Conservation (phyloP, 2,888 invertebrate species). For the Brachycybe producta region DNA sequence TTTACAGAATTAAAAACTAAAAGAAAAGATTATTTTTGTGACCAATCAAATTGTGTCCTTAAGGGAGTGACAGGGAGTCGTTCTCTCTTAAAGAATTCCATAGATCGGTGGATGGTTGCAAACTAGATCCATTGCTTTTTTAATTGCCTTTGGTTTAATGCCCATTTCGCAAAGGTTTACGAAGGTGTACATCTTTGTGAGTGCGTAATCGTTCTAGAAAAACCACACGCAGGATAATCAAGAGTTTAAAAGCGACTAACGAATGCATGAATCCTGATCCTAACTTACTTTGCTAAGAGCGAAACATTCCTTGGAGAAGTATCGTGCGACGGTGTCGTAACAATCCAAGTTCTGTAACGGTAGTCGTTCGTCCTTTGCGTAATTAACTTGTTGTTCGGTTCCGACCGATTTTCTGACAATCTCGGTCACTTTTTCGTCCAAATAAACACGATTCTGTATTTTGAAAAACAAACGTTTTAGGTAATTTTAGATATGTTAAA, state of each 20-base stretch:
- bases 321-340: constrained; percentile 10
- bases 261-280: too few relatives aligned
- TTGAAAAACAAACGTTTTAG: too few relatives aligned
- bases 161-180: constrained; percentile 38
- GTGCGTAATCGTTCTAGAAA: constrained; percentile 34
- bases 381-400: constrained; percentile 22
- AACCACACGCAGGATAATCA: constrained; percentile 16
- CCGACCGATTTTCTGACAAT: constrained; percentile 29
- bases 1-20: too few relatives aligned
- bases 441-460: constrained; percentile 31
- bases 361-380: constrained; percentile 24
- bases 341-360: constrained; percentile 26
- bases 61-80: too few relatives aligned
- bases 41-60: too few relatives aligned
- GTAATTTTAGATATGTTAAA: too few relatives aligned
- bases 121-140: constrained; percentile 26
- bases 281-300: constrained; percentile 16
- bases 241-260: too few relatives aligned
- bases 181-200: constrained; percentile 34
- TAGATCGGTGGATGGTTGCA: constrained; percentile 24
- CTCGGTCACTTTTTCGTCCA: constrained; percentile 29
- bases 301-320: constrained; percentile 15
- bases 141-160: constrained; percentile 13
- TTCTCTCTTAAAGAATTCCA: constrained; percentile 25
- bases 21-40: too few relatives aligned